These are phyloP conservation scores for Elephas maximus DNA, from an alignment of 2,113 vertebrate species.

Conservation along the genomic window DNA sequence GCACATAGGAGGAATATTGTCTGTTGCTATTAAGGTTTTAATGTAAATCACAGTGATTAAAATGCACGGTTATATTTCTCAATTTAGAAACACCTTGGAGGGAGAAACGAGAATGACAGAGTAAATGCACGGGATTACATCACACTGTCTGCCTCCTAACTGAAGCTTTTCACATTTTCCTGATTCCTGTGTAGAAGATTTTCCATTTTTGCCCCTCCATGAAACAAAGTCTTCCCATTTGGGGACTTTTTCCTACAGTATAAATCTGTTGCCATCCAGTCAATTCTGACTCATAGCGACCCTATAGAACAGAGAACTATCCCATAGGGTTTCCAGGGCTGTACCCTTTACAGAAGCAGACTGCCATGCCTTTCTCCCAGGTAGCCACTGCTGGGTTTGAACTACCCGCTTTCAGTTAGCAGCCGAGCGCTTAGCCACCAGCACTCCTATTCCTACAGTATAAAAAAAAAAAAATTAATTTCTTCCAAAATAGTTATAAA, in stretches of 20 bases:
- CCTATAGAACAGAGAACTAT: no score
- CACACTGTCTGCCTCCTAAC: background rate
- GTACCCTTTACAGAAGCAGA: no score
- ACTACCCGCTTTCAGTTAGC: no score
- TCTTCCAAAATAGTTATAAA: background rate
- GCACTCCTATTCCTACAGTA: background rate
- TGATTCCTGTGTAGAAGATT: background rate
- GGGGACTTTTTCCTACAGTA: background rate
- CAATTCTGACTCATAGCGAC: no score
- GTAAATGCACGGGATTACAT: background rate
- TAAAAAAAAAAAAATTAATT: no score
- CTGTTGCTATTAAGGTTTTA: background rate
- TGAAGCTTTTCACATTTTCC: background rate
- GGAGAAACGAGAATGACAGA: background rate
- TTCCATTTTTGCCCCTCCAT: background rate
- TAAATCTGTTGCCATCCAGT: no score
- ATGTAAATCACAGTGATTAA: conserved; percentile 8
- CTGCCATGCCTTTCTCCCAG: no score
- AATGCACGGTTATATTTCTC: background rate
- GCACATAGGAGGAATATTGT: background rate
- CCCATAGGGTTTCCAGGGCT: no score
- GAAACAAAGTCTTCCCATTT: background rate
- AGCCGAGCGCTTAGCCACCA: no score
- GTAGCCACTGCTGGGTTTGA: no score
- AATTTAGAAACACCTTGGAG: conserved; percentile 41